These are phyloP conservation scores for Halichoerus grypus DNA, from an alignment of 2,113 vertebrate species.

Conservation along the genomic window DNA sequence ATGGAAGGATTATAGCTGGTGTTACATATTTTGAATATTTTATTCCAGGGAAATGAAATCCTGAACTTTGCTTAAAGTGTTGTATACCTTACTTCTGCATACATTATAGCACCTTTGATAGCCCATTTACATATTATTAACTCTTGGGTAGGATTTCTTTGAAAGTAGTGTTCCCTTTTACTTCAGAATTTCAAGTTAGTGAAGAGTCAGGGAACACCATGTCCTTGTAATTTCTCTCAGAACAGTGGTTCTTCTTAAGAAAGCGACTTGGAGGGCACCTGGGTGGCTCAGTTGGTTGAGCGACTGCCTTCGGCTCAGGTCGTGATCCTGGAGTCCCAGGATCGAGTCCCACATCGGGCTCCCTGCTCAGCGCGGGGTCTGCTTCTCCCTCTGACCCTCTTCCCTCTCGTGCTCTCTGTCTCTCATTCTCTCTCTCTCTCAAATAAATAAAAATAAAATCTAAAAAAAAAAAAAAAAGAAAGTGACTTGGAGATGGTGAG, in stretches of 20 bases:
- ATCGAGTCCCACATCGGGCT: too few relatives aligned
- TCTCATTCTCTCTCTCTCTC: too few relatives aligned
- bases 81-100: constrained; percentile 54
- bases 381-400: too few relatives aligned
- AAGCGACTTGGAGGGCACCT: neutral
- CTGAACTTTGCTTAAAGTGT: constrained; percentile 57
- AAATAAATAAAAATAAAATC: too few relatives aligned
- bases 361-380: too few relatives aligned
- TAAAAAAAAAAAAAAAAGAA: neutral
- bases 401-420: too few relatives aligned
- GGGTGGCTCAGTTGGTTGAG: too few relatives aligned
- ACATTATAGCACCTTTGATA: constrained; percentile 39
- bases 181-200: constrained; percentile 38
- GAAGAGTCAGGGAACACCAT: neutral
- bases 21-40: constrained; percentile 75
- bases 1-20: constrained; percentile 26
- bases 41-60: constrained; percentile 53
- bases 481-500: neutral
- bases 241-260: neutral
- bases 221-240: constrained; percentile 61
- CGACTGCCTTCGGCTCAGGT: too few relatives aligned
- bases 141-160: constrained; percentile 42
- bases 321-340: too few relatives aligned
- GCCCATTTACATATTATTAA: constrained; percentile 72
- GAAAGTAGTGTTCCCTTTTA: constrained; percentile 6